Conservation (phyloP, 2,888 invertebrate genomes). For the Harpalus rubripes region DNA sequence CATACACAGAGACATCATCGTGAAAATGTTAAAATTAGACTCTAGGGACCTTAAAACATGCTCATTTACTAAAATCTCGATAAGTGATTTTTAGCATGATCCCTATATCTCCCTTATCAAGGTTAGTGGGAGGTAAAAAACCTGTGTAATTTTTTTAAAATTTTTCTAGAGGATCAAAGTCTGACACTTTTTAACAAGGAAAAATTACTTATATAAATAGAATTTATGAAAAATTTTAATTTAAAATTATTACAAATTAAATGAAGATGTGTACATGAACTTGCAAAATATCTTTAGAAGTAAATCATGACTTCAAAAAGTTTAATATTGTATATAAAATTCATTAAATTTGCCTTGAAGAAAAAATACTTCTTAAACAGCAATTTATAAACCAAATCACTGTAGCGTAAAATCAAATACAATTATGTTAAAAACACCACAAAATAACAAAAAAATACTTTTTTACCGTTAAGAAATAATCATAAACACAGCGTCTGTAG, state of each 20-base stretch:
- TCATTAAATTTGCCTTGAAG: conserved; percentile 42
- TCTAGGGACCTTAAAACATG: too few relatives aligned
- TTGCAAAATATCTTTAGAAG: conserved; percentile 8
- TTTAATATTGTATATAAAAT: conserved; percentile 42
- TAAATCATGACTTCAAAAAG: conserved; percentile 8
- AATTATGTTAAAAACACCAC: conserved; percentile 50
- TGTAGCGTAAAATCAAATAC: conserved; percentile 50
- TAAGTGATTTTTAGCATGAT: neutral
- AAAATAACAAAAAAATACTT: conserved; percentile 27
- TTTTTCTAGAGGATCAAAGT: too few relatives aligned
- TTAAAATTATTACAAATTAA: neutral
- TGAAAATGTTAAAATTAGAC: too few relatives aligned
- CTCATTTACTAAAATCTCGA: too few relatives aligned
- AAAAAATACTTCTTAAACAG: conserved; percentile 36
- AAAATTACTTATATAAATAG: too few relatives aligned
- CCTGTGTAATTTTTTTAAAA: too few relatives aligned
- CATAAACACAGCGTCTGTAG: neutral
- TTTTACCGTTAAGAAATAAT: conserved; percentile 6
- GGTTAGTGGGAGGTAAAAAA: neutral
- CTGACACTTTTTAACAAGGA: too few relatives aligned
- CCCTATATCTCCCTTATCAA: neutral
- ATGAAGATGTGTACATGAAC: neutral
- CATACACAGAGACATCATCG: too few relatives aligned
- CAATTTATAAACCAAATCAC: conserved; percentile 34
- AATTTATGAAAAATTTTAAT: neutral